phyloP scores from a whole-genome alignment of 2,113 vertebrate genomes.

The Nesospiza acunhae region DNA sequence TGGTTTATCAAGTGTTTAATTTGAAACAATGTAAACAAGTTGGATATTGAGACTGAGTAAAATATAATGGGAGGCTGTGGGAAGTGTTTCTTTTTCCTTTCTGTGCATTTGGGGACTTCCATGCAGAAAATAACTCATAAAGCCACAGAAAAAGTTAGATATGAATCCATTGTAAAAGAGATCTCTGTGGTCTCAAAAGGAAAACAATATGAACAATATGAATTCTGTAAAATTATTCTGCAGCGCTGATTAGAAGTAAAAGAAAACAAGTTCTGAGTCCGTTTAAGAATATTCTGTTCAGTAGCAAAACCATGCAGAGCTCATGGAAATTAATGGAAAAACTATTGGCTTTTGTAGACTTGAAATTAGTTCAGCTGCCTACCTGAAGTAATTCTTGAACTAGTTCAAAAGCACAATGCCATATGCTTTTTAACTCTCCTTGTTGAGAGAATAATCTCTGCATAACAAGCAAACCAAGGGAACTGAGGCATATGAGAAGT shows the following conservation, averaged over 20 bases:
- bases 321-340: background rate
- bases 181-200: background rate
- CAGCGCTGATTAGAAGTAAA: background rate
- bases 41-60: background rate
- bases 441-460: background rate
- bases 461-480: background rate
- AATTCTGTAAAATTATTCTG: background rate
- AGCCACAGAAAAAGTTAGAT: background rate
- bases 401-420: background rate
- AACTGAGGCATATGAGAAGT: background rate
- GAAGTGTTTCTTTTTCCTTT: background rate
- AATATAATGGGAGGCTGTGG: background rate
- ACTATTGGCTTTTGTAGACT: background rate
- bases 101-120: background rate
- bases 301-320: background rate
- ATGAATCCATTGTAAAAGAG: background rate
- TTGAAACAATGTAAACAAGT: conserved; percentile 11
- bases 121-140: background rate
- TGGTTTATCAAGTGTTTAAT: background rate
- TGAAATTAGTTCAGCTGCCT: background rate
- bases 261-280: background rate
- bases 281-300: background rate
- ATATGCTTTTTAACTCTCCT: background rate
- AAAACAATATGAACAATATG: background rate
- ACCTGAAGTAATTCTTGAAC: background rate